Percentiles rank a stretch among this genome's conserved stretches.
phyloP scores from a whole-genome alignment of 2,797 vertebrate genomes.

The Psittacula echo region DNA sequence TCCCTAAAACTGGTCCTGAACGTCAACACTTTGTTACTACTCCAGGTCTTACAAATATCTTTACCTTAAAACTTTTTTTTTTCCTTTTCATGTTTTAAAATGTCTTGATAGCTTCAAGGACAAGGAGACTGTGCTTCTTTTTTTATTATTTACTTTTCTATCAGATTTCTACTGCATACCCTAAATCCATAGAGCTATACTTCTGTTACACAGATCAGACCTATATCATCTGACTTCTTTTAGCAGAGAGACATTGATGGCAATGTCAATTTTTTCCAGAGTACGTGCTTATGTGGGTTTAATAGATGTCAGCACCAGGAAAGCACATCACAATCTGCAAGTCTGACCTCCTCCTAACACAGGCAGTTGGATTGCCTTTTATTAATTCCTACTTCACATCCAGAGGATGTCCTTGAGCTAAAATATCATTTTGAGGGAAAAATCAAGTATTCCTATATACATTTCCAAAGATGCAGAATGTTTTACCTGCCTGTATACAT shows the following conservation, averaged over 20 bases:
- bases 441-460: not conserved
- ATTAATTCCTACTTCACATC: constrained; percentile 1
- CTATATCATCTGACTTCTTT: not conserved
- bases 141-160: not conserved
- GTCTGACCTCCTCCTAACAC: constrained; percentile 18
- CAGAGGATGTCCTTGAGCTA: constrained; percentile 3
- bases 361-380: not conserved
- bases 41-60: not conserved
- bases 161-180: not conserved
- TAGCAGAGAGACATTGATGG: not conserved
- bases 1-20: not conserved
- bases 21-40: not conserved
- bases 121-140: not conserved
- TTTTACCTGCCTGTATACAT: not conserved
- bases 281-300: not conserved
- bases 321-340: not conserved
- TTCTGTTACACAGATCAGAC: not conserved
- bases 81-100: not conserved
- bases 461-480: constrained; percentile 8
- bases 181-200: not conserved
- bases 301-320: constrained; percentile 10
- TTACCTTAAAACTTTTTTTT: not conserved
- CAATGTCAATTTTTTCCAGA: not conserved
- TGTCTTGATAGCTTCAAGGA: not conserved
- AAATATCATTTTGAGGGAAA: not conserved